A percentile compares a stretch with the other conserved stretches of the same genome.
Evolutionary conservation across 35 echinoderm and acorn worm genomes (phyloP).

Genomic region (Ophiothrix spiculata): DNA sequence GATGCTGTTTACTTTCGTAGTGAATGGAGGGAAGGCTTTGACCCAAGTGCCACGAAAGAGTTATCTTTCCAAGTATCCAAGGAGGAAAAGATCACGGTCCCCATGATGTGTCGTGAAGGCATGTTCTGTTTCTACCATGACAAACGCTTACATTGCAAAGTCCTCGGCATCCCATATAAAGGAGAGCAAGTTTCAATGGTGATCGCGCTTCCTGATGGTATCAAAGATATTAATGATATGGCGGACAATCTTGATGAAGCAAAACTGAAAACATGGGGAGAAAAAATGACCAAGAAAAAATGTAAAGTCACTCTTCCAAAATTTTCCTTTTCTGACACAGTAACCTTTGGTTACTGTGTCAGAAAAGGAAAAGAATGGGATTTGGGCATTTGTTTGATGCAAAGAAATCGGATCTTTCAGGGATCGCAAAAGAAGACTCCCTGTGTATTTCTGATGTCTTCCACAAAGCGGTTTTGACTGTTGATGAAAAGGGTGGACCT

Average conservation of each 20-base stretch:
- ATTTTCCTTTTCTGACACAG: constrained; percentile 42
- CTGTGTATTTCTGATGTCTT: constrained; percentile 59
- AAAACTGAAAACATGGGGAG: constrained; percentile 45
- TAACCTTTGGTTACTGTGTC: constrained; percentile 27
- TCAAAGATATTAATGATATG: constrained; percentile 31
- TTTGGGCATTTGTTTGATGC: constrained; percentile 57
- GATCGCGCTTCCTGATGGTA: constrained; percentile 39
- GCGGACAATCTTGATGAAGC: constrained; percentile 38
- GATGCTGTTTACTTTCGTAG: constrained; percentile 83
- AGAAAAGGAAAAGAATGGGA: constrained; percentile 49
- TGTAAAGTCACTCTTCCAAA: constrained; percentile 60
- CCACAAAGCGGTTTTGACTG: constrained; percentile 69
- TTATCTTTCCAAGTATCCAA: constrained; percentile 17
- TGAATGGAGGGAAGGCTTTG: constrained; percentile 49
- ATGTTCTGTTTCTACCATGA: constrained; percentile 53
- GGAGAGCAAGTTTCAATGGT: constrained; percentile 46
- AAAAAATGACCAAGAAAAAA: background rate
- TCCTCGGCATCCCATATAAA: constrained; percentile 65
- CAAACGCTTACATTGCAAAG: constrained; percentile 31
- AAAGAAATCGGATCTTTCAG: constrained; percentile 44
- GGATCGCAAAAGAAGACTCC: constrained; percentile 38
- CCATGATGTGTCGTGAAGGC: constrained; percentile 60
- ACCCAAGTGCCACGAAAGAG: constrained; percentile 34
- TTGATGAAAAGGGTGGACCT: constrained; percentile 78
- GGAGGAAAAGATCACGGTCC: constrained; percentile 16